phyloP scores from a whole-genome alignment of 2,797 vertebrate genomes.

The Characodon lateralis region DNA sequence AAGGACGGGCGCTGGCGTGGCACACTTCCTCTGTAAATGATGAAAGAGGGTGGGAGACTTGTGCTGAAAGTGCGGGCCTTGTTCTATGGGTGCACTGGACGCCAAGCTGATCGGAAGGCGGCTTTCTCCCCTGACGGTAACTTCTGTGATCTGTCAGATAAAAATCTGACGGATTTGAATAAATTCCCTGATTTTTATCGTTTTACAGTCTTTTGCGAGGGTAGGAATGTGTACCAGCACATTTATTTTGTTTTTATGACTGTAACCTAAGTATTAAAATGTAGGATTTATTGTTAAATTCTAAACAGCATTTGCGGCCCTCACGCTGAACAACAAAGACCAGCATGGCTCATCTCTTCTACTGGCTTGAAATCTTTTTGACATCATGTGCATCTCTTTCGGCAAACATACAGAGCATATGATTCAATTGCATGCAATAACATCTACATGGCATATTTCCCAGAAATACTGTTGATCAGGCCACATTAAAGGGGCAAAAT shows the following conservation, averaged over 20 bases:
- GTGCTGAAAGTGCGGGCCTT: slow-evolving; percentile 56
- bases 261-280: slow-evolving; percentile 15
- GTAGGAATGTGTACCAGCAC: slow-evolving; percentile 3
- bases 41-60: slow-evolving; percentile 60
- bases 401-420: slow-evolving; percentile 33
- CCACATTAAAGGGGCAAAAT: slow-evolving; percentile 24
- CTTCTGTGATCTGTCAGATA: slow-evolving; percentile 66
- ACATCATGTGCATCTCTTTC: slow-evolving; percentile 30
- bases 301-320: not conserved
- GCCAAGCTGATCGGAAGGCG: slow-evolving; percentile 55
- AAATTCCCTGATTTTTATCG: slow-evolving; percentile 66
- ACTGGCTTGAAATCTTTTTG: slow-evolving; percentile 36
- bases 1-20: slow-evolving; percentile 44
- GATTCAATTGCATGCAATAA: slow-evolving; percentile 50
- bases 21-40: slow-evolving; percentile 79
- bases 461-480: slow-evolving; percentile 41
- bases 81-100: slow-evolving; percentile 49
- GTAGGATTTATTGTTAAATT: slow-evolving; percentile 32
- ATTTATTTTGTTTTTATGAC: slow-evolving; percentile 26
- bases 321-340: slow-evolving; percentile 17
- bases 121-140: slow-evolving; percentile 63
- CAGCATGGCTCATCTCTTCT: slow-evolving; percentile 16
- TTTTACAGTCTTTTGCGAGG: slow-evolving; percentile 53
- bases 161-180: slow-evolving; percentile 66
- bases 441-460: slow-evolving; percentile 16